phyloP scores from a whole-genome alignment of 2,797 vertebrate species.

The Synanceia verrucosa region DNA sequence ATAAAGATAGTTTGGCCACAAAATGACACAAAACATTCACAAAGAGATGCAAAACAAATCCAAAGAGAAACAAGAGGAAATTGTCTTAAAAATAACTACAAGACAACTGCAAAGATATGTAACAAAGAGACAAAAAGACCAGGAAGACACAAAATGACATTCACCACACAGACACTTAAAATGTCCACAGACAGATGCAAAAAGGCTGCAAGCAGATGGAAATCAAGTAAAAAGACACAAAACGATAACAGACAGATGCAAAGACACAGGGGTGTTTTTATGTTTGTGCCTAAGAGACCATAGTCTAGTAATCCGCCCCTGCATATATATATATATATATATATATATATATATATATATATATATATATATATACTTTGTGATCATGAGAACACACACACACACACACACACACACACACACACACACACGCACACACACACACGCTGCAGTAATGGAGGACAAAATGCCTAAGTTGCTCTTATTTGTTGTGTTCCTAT shows the following conservation, averaged over 20 bases:
- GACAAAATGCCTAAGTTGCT: constrained; percentile 15
- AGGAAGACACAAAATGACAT: too few species aligned
- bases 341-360: too few species aligned
- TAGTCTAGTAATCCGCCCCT: neutral
- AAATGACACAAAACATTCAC: neutral
- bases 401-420: neutral
- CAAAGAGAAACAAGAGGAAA: neutral
- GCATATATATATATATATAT: neutral
- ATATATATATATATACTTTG: too few species aligned
- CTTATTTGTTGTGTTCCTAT: constrained; percentile 30
- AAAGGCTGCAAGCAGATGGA: too few species aligned
- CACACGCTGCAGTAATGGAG: neutral
- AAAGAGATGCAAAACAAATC: neutral
- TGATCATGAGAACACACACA: too few species aligned
- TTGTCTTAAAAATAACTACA: too few species aligned
- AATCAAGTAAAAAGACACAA: too few species aligned
- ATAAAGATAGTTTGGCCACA: too few species aligned
- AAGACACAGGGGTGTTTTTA: fast-evolving
- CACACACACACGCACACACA: neutral
- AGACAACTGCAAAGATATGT: too few species aligned
- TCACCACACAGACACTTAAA: too few species aligned
- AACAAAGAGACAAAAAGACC: too few species aligned
- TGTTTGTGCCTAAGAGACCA: neutral
- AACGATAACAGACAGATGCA: neutral
- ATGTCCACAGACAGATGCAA: neutral